These are phyloP conservation scores for Takifugu ocellatus DNA, from an alignment of 2,797 vertebrate genomes.

Conservation along the genomic window DNA sequence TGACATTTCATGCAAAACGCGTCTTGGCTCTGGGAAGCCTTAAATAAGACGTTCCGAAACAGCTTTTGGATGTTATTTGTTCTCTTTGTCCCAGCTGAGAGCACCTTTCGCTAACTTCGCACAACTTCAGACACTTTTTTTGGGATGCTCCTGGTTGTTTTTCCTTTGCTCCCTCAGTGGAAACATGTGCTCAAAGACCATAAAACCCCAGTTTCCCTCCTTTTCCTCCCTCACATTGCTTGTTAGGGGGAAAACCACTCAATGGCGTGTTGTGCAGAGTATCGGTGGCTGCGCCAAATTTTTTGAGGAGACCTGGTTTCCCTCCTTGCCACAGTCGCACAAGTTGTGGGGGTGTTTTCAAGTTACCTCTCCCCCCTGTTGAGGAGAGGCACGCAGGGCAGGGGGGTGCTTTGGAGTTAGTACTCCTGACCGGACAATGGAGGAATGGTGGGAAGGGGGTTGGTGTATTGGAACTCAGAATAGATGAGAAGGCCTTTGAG, in stretches of 20 bases:
- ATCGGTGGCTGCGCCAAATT: slow-evolving; percentile 55
- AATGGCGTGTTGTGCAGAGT: slow-evolving; percentile 55
- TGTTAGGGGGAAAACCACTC: slow-evolving; percentile 64
- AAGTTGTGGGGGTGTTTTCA: slow-evolving; percentile 50
- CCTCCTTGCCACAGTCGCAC: slow-evolving; percentile 19
- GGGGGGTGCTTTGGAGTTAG: slow-evolving; percentile 47
- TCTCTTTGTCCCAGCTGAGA: background rate
- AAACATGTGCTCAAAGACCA: slow-evolving; percentile 57
- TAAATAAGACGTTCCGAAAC: slow-evolving; percentile 7
- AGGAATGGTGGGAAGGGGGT: slow-evolving; percentile 23
- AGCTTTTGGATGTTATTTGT: slow-evolving; percentile 5
- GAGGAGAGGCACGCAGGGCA: slow-evolving; percentile 50
- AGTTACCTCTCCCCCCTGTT: slow-evolving; percentile 51
- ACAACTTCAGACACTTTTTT: slow-evolving; percentile 18
- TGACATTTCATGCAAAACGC: slow-evolving; percentile 1
- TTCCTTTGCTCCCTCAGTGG: slow-evolving; percentile 41
- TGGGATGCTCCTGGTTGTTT: slow-evolving; percentile 32
- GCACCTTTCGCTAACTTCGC: slow-evolving; percentile 2
- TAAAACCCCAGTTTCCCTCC: slow-evolving; percentile 46
- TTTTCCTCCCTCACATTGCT: slow-evolving; percentile 43
- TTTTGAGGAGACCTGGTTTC: slow-evolving; percentile 60
- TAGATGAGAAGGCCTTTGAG: slow-evolving; percentile 29
- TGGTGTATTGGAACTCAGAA: slow-evolving; percentile 42
- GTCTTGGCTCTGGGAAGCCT: slow-evolving; percentile 1
- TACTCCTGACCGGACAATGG: slow-evolving; percentile 64